Percentiles rank a stretch among this genome's conserved stretches.
Conservation (phyloP, 1,140 invertebrate species). For the Drosophila mauritiana region DNA sequence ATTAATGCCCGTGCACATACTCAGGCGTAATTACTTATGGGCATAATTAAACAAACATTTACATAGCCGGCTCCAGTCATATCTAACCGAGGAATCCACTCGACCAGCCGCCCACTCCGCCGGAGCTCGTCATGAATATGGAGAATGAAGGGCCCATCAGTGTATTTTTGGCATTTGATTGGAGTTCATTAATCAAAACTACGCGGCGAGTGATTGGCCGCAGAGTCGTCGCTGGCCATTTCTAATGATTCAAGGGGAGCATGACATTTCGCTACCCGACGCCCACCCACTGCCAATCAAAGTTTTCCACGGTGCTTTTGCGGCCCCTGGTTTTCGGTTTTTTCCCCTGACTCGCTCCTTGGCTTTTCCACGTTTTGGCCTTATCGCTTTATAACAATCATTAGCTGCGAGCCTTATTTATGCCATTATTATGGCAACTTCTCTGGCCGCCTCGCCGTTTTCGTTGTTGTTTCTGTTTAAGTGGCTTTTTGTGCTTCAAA, state of each 20-base stretch:
- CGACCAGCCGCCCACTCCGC: slow-evolving; percentile 41
- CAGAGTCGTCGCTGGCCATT: slow-evolving; percentile 49
- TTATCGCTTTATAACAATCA: slow-evolving; percentile 72
- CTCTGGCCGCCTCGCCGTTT: slow-evolving; percentile 19
- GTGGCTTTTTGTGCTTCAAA: slow-evolving; percentile 41
- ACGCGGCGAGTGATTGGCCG: slow-evolving; percentile 39
- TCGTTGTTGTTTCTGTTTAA: slow-evolving; percentile 5
- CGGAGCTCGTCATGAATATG: slow-evolving; percentile 10
- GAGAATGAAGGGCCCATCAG: slow-evolving; percentile 29
- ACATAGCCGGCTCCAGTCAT: slow-evolving; percentile 41
- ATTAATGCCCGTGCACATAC: slow-evolving; percentile 67
- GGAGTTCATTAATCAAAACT: slow-evolving; percentile 71
- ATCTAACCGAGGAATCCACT: slow-evolving; percentile 34
- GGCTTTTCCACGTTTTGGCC: slow-evolving; percentile 47
- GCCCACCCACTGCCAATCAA: slow-evolving; percentile 50
- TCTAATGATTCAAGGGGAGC: slow-evolving; percentile 52
- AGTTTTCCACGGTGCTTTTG: slow-evolving; percentile 64
- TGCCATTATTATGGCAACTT: slow-evolving; percentile 75
- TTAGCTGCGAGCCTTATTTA: slow-evolving; percentile 68
- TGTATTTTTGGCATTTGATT: slow-evolving; percentile 71
- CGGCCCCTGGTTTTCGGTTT: neutral
- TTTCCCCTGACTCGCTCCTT: slow-evolving; percentile 21
- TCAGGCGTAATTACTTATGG: slow-evolving; percentile 75
- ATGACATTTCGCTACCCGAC: slow-evolving; percentile 61
- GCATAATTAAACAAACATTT: slow-evolving; percentile 79